phyloP scores from a whole-genome alignment of 64 coral and sea anemone species.

The Porites australiensis region DNA sequence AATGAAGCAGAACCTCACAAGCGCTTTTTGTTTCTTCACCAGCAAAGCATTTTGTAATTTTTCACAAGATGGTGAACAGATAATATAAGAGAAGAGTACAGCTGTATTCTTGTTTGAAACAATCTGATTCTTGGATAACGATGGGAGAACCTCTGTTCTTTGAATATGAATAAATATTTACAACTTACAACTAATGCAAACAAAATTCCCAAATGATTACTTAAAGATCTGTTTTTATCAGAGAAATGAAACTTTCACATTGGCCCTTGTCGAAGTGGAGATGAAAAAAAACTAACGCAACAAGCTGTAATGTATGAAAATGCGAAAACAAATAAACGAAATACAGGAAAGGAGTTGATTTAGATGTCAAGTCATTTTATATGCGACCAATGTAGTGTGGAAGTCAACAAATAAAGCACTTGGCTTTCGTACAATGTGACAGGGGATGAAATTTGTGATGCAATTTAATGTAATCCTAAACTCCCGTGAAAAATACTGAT shows the following conservation, averaged over 20 bases:
- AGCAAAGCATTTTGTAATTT: neutral
- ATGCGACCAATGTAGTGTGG: neutral
- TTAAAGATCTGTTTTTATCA: neutral
- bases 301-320: neutral
- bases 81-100: neutral
- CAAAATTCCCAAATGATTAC: slow-evolving; percentile 10
- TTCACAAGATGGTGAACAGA: neutral
- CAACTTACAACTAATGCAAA: slow-evolving; percentile 13
- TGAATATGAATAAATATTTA: slow-evolving; percentile 12
- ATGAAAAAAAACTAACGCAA: neutral
- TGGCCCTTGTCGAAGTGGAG: neutral
- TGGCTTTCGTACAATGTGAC: neutral
- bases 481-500: neutral
- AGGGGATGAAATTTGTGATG: neutral
- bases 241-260: neutral
- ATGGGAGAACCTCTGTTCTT: neutral
- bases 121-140: neutral
- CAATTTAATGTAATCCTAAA: neutral
- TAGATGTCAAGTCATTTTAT: neutral
- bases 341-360: neutral
- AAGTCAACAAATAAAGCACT: slow-evolving; percentile 7
- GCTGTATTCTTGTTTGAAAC: neutral
- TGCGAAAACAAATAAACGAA: neutral
- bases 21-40: neutral
- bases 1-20: neutral